phyloP scores from a whole-genome alignment of 1,140 invertebrate genomes.

The Plectus sambesii region DNA sequence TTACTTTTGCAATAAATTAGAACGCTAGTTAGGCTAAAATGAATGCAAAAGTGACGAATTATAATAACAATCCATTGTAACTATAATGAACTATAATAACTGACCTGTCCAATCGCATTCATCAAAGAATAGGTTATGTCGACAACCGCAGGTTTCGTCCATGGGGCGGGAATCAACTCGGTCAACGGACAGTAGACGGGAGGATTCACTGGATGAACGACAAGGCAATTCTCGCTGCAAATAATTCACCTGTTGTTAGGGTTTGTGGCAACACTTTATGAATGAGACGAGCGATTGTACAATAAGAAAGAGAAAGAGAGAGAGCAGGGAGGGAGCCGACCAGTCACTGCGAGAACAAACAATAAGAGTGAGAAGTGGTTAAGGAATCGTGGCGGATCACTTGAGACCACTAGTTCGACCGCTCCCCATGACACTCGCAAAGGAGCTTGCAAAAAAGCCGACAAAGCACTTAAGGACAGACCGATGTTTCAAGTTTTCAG shows the following conservation, averaged over 20 bases:
- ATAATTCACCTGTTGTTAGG: not conserved
- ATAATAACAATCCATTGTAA: not conserved
- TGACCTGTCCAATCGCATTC: constrained; percentile 71
- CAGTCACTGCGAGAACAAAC: too few species aligned
- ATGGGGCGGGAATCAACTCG: constrained; percentile 82
- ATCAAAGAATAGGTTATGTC: constrained; percentile 62
- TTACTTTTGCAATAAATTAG: not conserved
- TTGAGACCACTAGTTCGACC: not conserved
- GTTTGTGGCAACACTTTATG: not conserved
- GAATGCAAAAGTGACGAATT: too few species aligned
- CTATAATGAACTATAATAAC: too few species aligned
- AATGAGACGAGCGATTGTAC: too few species aligned
- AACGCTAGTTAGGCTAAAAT: too few species aligned
- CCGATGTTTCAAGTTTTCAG: constrained; percentile 14
- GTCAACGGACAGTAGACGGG: constrained; percentile 87
- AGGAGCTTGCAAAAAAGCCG: too few species aligned
- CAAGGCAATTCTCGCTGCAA: constrained; percentile 15
- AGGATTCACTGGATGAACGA: constrained; percentile 60
- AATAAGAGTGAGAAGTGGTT: too few species aligned
- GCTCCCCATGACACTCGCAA: not conserved
- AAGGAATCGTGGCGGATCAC: too few species aligned
- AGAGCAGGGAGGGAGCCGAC: too few species aligned
- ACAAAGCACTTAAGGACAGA: too few species aligned
- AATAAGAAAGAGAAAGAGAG: too few species aligned
- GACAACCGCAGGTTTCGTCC: constrained; percentile 60